A percentile compares a stretch with the other conserved stretches of the same genome.
Conservation (phyloP, 1,140 invertebrate species). For the Melitaea cinxia region DNA sequence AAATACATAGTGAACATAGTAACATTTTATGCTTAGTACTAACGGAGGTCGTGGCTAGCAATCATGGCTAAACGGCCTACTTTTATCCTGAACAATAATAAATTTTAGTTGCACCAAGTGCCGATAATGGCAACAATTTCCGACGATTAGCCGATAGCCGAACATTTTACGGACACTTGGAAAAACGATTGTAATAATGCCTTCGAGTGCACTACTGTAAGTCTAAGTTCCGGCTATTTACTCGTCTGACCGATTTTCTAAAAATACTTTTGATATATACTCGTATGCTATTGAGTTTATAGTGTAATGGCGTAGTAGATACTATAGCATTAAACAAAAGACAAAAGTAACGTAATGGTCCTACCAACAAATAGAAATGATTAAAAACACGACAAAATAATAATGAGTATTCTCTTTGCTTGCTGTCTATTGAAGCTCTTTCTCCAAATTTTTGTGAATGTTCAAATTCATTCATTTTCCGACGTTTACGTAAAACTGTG, state of each 20-base stretch:
- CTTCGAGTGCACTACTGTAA: slow-evolving; percentile 28
- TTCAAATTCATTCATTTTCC: too few species aligned
- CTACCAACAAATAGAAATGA: too few species aligned
- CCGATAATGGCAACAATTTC: slow-evolving; percentile 77
- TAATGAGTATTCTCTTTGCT: too few species aligned
- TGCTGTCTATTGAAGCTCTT: too few species aligned
- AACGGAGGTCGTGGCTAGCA: slow-evolving; percentile 43
- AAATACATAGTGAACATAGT: slow-evolving; percentile 17
- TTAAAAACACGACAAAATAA: too few species aligned
- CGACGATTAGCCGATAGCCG: slow-evolving; percentile 72
- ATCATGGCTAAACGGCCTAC: slow-evolving; percentile 72
- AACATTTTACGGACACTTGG: slow-evolving; percentile 66
- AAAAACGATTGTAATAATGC: slow-evolving; percentile 64
- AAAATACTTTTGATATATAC: neutral
- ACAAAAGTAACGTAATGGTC: too few species aligned
- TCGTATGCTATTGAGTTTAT: neutral
- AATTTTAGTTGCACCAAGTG: slow-evolving; percentile 75
- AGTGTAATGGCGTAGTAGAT: neutral
- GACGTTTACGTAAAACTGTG: too few species aligned
- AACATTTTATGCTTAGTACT: slow-evolving; percentile 29
- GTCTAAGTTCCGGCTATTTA: slow-evolving; percentile 27
- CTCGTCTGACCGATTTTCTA: slow-evolving; percentile 16
- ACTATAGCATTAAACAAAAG: too few species aligned
- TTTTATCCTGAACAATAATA: slow-evolving; percentile 77
- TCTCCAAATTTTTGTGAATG: too few species aligned